phyloP scores from a whole-genome alignment of 2,113 vertebrate genomes.

The Chaetura pelagica region DNA sequence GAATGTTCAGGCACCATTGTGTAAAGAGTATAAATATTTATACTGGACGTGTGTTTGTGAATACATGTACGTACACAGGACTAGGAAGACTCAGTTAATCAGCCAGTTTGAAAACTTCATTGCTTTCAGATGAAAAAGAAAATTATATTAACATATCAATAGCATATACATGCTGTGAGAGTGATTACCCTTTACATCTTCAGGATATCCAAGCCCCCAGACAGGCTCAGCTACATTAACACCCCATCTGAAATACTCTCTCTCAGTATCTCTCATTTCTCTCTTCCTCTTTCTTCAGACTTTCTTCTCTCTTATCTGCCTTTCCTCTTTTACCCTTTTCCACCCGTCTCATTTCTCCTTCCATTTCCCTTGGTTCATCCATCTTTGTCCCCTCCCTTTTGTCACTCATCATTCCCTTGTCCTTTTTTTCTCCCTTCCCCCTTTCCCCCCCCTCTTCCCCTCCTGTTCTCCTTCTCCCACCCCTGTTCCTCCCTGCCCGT shows the following conservation, averaged over 20 bases:
- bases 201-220: conserved; percentile 55
- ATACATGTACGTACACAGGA: not conserved
- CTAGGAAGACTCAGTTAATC: conserved; percentile 64
- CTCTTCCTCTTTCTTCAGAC: conserved; percentile 41
- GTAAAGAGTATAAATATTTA: conserved; percentile 62
- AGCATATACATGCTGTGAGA: conserved; percentile 75
- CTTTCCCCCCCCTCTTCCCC: not conserved
- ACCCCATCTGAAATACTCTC: conserved; percentile 58
- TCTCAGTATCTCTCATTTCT: conserved; percentile 23
- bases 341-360: conserved; percentile 43
- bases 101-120: conserved; percentile 78
- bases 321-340: conserved; percentile 55
- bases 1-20: conserved; percentile 55
- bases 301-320: conserved; percentile 67
- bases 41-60: not conserved
- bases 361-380: conserved; percentile 16
- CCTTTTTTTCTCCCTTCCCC: not conserved
- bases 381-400: conserved; percentile 13
- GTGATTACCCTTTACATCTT: conserved; percentile 77
- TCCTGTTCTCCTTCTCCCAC: conserved; percentile 10
- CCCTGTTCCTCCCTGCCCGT: conserved; percentile 63
- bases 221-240: conserved; percentile 34
- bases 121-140: conserved; percentile 76
- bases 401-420: not conserved
- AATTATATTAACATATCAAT: conserved; percentile 82